Evolutionary conservation across 2,888 invertebrate species (phyloP), one percentile per base, ranked within the genome.

Genomic region (Punctoribates punctum): DNA sequence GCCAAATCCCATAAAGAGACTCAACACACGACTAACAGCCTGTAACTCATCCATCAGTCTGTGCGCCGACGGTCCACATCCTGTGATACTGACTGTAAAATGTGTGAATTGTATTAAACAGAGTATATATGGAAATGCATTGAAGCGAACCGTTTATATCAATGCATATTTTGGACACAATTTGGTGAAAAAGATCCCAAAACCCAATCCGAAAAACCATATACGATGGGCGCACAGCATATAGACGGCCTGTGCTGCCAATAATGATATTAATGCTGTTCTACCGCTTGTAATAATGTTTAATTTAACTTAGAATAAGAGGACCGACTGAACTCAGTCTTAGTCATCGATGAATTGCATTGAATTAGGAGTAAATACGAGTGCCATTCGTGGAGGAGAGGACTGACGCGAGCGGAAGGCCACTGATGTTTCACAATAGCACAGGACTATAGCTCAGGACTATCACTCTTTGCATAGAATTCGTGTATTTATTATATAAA

Each of bases 191-290:
- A 62, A 29, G n/a, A n/a, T n/a, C 60, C 60, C n/a, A 54, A 17
- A 17, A 54, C 54, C 54, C 5, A n/a, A 54, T 54, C 17, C 25
- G 6, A 9, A 62, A 9, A 29, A 13, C 62, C 6, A 20, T 6
- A 15, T 17, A 62, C 1, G 8, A 54, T 54, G 20, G 54, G 3
- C n/a, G 54, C 20, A 11, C 54, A 54, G 54, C 23, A 54, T 15
- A 54, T n/a, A 54, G n/a, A n/a, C n/a, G n/a, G n/a, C 62, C 29
- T 23, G 27, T 60, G 34, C 42, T 11, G 9, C 15, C 23, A 17
- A 42, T 67, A 67, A 67, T 67, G 38, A 38, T 67, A 67, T 67
- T 67, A 67, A 34, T 38, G 67, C 67, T 62, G 62, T 62, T 67
- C 8, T 67, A n/a, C 38, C 42, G 67, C 38, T 67, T 67, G 67